These are phyloP conservation scores for Brenthis daphne DNA, from an alignment of 2,888 invertebrate genomes.

Conservation along the genomic window DNA sequence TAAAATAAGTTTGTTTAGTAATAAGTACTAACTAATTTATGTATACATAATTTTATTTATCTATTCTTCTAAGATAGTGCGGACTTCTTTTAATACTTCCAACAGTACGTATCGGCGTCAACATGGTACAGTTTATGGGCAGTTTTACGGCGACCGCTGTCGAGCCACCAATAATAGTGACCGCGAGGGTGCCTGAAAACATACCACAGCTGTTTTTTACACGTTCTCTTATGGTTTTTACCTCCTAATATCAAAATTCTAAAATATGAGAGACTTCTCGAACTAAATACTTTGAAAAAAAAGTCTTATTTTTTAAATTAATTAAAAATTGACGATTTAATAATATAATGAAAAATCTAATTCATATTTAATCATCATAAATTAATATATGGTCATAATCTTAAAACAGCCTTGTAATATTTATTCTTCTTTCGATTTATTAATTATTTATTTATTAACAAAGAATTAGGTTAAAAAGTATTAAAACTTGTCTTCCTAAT, in stretches of 20 bases:
- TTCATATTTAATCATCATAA: no score
- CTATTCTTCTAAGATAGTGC: no score
- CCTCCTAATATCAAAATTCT: conserved; percentile 53
- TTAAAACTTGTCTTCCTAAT: no score
- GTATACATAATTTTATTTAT: no score
- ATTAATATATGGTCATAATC: no score
- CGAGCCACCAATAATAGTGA: conserved; percentile 69
- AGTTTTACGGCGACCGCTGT: conserved; percentile 62
- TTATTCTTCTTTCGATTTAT: no score
- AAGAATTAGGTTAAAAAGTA: no score
- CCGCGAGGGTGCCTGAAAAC: conserved; percentile 69
- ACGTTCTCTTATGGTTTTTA: conserved; percentile 69
- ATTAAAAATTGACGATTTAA: no score
- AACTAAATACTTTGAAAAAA: neutral
- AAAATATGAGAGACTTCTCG: conserved; percentile 43
- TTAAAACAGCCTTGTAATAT: no score
- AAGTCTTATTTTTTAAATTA: neutral
- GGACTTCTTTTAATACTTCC: conserved; percentile 29
- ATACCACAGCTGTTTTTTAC: conserved; percentile 85
- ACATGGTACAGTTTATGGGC: conserved; percentile 65
- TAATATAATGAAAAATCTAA: no score
- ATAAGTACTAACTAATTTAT: no score
- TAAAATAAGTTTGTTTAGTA: neutral
- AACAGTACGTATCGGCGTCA: conserved; percentile 37
- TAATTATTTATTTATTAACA: no score